Conservation (phyloP, 2,113 vertebrate species). For the Rhinopomastus cyanomelas region DNA sequence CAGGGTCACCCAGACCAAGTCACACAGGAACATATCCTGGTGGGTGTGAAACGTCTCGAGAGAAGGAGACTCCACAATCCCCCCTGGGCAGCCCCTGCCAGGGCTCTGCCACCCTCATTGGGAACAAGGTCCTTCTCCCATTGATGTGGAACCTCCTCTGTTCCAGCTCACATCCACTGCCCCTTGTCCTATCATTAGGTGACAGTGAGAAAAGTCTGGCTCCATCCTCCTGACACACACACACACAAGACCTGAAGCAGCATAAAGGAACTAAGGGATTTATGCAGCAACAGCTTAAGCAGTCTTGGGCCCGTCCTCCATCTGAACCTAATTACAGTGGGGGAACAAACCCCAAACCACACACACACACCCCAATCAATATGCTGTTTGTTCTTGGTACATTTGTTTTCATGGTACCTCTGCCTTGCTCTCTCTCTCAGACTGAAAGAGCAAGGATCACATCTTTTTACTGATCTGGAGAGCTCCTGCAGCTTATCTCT, state of each 20-base stretch:
- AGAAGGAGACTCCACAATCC: too few species aligned
- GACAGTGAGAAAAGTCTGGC: too few species aligned
- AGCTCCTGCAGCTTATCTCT: background rate
- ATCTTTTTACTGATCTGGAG: background rate
- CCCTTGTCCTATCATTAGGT: too few species aligned
- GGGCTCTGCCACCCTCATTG: too few species aligned
- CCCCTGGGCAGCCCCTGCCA: too few species aligned
- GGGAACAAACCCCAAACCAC: background rate
- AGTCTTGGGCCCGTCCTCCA: background rate
- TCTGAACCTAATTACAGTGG: background rate
- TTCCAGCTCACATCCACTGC: too few species aligned
- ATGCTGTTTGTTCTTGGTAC: background rate
- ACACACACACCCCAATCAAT: background rate
- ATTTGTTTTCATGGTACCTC: background rate
- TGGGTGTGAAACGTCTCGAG: too few species aligned
- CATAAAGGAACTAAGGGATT: background rate
- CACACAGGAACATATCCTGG: too few species aligned
- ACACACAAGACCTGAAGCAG: background rate
- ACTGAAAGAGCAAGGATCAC: background rate
- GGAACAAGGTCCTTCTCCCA: too few species aligned
- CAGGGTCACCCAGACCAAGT: too few species aligned
- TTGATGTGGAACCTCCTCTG: too few species aligned
- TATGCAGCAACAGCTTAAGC: background rate
- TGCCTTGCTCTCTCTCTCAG: background rate
- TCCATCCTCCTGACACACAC: too few species aligned